phyloP scores from a whole-genome alignment of 1,140 invertebrate species.

The Hylaeus volcanicus region DNA sequence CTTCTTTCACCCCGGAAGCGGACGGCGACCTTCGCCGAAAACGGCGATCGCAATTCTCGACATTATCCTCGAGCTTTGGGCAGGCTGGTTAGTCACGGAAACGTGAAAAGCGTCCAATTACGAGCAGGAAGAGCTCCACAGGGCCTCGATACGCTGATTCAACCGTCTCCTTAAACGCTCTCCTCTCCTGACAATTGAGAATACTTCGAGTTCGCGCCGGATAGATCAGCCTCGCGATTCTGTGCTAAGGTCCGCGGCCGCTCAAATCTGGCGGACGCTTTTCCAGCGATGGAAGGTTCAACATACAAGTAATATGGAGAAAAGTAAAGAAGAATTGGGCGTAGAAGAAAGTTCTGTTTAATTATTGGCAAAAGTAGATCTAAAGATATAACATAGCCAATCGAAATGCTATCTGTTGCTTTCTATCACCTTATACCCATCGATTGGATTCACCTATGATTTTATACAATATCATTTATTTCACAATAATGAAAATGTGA shows the following conservation, averaged over 20 bases:
- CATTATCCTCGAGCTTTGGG: slow-evolving; percentile 53
- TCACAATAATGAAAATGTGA: too few species aligned
- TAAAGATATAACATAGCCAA: too few species aligned
- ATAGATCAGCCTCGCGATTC: slow-evolving; percentile 38
- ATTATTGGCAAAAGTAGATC: too few species aligned
- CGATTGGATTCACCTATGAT: too few species aligned
- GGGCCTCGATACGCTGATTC: slow-evolving; percentile 53
- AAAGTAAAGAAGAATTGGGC: too few species aligned
- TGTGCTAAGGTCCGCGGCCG: slow-evolving; percentile 22
- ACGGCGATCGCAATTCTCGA: slow-evolving; percentile 46
- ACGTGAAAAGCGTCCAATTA: slow-evolving; percentile 69
- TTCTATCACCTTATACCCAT: too few species aligned
- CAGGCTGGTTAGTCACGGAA: slow-evolving; percentile 63
- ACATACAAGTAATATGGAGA: too few species aligned
- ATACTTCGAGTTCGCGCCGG: slow-evolving; percentile 5
- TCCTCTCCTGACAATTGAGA: slow-evolving; percentile 46
- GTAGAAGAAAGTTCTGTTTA: too few species aligned
- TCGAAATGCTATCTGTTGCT: too few species aligned
- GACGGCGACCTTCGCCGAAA: slow-evolving; percentile 43
- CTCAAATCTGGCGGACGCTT: too few species aligned
- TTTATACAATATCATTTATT: too few species aligned
- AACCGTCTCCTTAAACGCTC: slow-evolving; percentile 64
- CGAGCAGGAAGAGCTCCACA: slow-evolving; percentile 58
- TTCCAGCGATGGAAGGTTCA: too few species aligned
- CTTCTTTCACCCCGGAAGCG: slow-evolving; percentile 37